Conservation (phyloP, 64 coral and sea anemone species). For the Pachyseris speciosa region DNA sequence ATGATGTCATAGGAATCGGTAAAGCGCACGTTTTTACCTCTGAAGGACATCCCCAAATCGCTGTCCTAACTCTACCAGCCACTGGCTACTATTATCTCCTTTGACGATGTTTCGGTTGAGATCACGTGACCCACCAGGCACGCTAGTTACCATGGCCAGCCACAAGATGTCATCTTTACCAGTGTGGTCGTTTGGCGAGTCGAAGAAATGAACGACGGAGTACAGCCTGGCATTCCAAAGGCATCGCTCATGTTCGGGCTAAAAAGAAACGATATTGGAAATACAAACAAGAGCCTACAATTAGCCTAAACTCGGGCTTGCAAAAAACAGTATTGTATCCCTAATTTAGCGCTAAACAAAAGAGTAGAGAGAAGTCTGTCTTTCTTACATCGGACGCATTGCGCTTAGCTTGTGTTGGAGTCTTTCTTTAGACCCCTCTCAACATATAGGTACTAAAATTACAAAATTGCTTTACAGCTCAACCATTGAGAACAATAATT, state of each 20-base stretch:
- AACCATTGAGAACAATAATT: no score
- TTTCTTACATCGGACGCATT: no score
- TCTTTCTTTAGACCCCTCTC: no score
- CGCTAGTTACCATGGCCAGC: slow-evolving; percentile 13
- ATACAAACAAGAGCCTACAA: no score
- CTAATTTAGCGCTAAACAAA: no score
- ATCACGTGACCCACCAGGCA: neutral
- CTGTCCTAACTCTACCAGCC: neutral
- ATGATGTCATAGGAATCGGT: no score
- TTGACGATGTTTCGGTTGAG: neutral
- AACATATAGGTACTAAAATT: no score
- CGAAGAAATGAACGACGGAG: slow-evolving; percentile 35
- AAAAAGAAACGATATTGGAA: neutral
- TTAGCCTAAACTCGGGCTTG: no score
- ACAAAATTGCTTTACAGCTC: no score
- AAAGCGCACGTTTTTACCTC: neutral
- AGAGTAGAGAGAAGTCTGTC: no score
- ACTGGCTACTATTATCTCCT: neutral
- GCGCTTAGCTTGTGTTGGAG: no score
- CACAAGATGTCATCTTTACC: slow-evolving; percentile 38
- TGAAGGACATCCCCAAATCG: neutral
- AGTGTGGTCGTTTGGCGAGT: neutral
- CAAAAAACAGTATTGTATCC: no score
- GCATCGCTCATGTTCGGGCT: slow-evolving; percentile 59
- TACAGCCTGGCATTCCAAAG: slow-evolving; percentile 69